Evolutionary conservation across 2,888 invertebrate species (phyloP).

Genomic region (Trissolcus japonicus): DNA sequence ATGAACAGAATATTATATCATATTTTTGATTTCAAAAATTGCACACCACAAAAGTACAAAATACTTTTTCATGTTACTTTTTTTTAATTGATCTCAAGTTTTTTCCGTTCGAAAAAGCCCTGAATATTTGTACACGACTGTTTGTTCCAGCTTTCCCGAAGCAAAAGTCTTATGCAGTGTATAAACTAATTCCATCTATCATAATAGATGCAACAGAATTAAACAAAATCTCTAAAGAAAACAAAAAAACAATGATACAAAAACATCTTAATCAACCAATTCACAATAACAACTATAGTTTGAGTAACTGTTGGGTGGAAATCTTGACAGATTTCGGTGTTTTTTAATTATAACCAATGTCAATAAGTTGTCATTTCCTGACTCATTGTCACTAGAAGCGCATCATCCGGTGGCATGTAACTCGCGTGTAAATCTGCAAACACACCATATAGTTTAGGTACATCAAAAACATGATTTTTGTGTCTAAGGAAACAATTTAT

Average conservation of each 20-base stretch:
- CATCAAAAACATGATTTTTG: neutral
- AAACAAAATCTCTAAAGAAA: neutral
- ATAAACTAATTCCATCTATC: neutral
- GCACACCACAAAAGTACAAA: no score
- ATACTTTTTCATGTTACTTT: no score
- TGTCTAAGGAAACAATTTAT: constrained; percentile 5
- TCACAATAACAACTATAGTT: neutral
- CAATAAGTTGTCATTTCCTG: constrained; percentile 74
- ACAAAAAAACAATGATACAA: neutral
- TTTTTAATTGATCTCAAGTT: neutral
- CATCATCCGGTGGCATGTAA: constrained; percentile 82
- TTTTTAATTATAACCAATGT: constrained; percentile 28
- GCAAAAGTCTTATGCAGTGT: neutral
- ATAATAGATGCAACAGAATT: neutral
- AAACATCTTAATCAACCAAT: neutral
- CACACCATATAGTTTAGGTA: constrained; percentile 2
- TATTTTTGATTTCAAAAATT: no score
- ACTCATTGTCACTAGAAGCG: constrained; percentile 80
- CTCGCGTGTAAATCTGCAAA: constrained; percentile 75
- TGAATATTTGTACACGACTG: neutral
- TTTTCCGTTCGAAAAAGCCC: no score
- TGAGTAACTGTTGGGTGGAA: constrained; percentile 12
- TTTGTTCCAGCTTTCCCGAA: neutral
- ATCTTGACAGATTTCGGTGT: constrained; percentile 13
- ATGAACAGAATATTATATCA: no score